Percentiles rank a stretch among this genome's conserved stretches.
Evolutionary conservation across 1,140 invertebrate species (phyloP).

Genomic region (Meloidogyne hapla): DNA sequence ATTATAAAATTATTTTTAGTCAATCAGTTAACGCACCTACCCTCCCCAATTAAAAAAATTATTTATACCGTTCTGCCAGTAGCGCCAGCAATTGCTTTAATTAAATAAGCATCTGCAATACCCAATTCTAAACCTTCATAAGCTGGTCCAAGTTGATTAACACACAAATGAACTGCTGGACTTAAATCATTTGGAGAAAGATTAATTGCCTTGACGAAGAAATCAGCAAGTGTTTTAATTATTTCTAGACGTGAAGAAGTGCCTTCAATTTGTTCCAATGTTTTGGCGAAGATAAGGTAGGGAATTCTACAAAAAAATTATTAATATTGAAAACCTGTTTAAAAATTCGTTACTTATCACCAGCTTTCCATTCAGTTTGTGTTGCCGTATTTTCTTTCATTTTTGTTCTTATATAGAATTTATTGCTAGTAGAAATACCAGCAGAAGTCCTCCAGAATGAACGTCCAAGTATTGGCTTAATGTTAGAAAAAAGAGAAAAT

Average conservation of each 20-base stretch:
- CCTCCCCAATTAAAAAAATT: constrained; percentile 66
- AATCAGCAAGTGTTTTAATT: constrained; percentile 78
- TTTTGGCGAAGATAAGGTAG: constrained; percentile 84
- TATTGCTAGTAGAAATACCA: background rate
- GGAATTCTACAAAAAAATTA: constrained; percentile 73
- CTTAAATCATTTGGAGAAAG: constrained; percentile 84
- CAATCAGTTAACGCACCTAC: background rate
- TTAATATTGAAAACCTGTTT: background rate
- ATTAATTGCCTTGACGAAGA: constrained; percentile 69
- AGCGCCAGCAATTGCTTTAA: constrained; percentile 89
- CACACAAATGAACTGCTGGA: constrained; percentile 78
- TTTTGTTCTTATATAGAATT: background rate
- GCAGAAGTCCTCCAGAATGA: background rate
- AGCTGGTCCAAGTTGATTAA: constrained; percentile 90
- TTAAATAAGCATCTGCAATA: constrained; percentile 75
- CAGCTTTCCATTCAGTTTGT: constrained; percentile 42
- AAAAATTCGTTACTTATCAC: constrained; percentile 31
- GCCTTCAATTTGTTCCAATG: constrained; percentile 85
- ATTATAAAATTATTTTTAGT: background rate
- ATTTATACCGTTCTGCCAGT: constrained; percentile 67
- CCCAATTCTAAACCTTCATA: constrained; percentile 85
- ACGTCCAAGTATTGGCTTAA: no score
- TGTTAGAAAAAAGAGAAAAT: background rate
- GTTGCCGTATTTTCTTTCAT: constrained; percentile 11
- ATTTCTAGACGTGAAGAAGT: constrained; percentile 85